Base-by-base conservation (phyloP, 2,113 vertebrate genomes). In the Hiodon tergisus region DNA sequence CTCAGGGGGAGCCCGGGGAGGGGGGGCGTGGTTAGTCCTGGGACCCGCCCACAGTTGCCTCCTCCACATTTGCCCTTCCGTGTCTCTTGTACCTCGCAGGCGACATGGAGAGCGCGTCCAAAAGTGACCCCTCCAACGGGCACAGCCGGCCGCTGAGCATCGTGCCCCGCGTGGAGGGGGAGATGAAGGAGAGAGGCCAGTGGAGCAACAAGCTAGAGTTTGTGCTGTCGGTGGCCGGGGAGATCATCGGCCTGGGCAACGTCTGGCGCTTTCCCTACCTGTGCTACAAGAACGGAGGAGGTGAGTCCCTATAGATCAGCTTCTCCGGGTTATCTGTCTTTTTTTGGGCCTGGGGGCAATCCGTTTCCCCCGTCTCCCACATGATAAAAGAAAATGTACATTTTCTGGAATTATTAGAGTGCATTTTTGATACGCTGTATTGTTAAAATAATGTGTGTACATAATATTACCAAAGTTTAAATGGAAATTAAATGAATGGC, bases 201-300 rank as follows among this genome's bases (percentile, higher is more conserved):
- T 98, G 95, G 96, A 92, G 89, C 87, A 97, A 95, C 86, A 97
- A 97, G 83, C 58, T 94, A 77, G 95, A 98, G 83, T 97, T 96
- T 0, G 76, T 96, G 46, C 84, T 97, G 69, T 95, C 95, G 0
- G 95, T 96, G 11, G 94, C 93, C 0, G 95, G 96, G 67, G 95
- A 95, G 85, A 97, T 98, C 85, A 89, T 98, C 0, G 95, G 96
- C 54, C 85, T 98, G 79, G 96, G 96, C 54, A 98, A 98, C 0
- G 92, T 96, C 83, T 98, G 96, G 96, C 90, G 95, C 69, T 97
- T 98, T 83, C 96, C 95, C 7, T 97, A 98, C 82, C 93, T 98
- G 60, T 98, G 96, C 89, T 97, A 97, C 88, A 98, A 95, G 87
- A 98, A 98, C 0, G 96, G 96, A 4, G 96, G 96, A 90, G 95